phyloP scores from a whole-genome alignment of 2,797 vertebrate species.

The Rhabdomys pumilio region DNA sequence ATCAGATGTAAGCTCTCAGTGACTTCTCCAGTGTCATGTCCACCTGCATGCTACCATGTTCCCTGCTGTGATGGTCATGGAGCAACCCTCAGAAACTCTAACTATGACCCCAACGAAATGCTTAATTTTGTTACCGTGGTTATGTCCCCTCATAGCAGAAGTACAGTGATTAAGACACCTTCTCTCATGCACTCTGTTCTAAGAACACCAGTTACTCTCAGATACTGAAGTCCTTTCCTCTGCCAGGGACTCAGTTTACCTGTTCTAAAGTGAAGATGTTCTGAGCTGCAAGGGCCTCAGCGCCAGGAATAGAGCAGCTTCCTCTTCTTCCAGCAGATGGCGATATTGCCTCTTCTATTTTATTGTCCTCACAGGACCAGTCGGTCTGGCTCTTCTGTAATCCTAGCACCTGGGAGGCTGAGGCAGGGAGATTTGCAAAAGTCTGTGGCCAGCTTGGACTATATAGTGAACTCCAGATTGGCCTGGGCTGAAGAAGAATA shows the following conservation, averaged over 20 bases:
- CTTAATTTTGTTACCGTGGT: not conserved
- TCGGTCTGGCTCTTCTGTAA: not conserved
- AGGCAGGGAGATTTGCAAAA: not conserved
- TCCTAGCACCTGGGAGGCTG: not conserved
- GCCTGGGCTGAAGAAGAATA: not conserved
- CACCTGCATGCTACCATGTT: not conserved
- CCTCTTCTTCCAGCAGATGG: constrained; percentile 72
- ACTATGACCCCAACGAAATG: not conserved
- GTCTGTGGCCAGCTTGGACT: not conserved
- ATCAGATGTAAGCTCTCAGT: not conserved
- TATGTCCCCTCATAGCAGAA: not conserved
- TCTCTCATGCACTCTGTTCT: not conserved
- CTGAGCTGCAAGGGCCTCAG: not conserved
- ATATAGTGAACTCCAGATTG: not conserved
- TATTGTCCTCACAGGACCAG: no score
- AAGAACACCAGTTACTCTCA: not conserved
- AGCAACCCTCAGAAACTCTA: not conserved
- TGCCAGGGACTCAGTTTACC: not conserved
- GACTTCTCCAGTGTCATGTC: not conserved
- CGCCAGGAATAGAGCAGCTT: not conserved
- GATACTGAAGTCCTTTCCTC: not conserved
- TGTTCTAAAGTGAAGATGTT: not conserved
- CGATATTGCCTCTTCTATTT: not conserved
- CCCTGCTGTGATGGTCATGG: not conserved
- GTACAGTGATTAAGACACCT: not conserved